phyloP scores from a whole-genome alignment of 2,797 vertebrate species.

The Steatocranus sp. region DNA sequence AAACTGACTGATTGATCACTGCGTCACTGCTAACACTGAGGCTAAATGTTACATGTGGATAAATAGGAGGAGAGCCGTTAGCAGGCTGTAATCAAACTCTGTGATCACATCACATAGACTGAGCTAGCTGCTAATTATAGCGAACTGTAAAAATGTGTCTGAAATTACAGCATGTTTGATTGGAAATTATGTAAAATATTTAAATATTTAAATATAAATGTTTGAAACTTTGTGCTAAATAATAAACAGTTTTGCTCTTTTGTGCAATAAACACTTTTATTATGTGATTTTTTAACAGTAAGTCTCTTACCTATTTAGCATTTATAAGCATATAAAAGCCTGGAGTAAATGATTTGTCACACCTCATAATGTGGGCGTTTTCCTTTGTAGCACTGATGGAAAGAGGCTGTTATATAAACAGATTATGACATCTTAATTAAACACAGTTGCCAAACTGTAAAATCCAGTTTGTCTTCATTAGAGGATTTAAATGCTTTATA shows the following conservation, averaged over 20 bases:
- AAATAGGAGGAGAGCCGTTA: neutral
- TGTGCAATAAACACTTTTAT: neutral
- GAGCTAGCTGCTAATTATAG: neutral
- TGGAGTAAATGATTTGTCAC: neutral
- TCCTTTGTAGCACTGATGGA: neutral
- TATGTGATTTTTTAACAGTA: neutral
- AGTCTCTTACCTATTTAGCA: neutral
- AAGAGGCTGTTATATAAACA: neutral
- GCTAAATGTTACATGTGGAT: neutral
- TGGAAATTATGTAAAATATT: neutral
- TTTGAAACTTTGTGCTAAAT: neutral
- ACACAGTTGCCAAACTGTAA: neutral
- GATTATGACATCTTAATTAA: neutral
- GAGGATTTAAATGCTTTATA: neutral
- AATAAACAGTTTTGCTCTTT: neutral
- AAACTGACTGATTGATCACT: neutral
- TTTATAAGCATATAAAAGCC: neutral
- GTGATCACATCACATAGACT: neutral
- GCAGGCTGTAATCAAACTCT: neutral
- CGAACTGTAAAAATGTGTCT: neutral
- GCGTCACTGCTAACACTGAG: fast-evolving
- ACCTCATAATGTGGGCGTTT: neutral
- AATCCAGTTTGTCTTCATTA: neutral
- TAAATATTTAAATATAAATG: neutral
- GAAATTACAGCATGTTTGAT: neutral